Evolutionary conservation across 2,113 vertebrate species (phyloP).

Genomic region (Terrapene triunguis): DNA sequence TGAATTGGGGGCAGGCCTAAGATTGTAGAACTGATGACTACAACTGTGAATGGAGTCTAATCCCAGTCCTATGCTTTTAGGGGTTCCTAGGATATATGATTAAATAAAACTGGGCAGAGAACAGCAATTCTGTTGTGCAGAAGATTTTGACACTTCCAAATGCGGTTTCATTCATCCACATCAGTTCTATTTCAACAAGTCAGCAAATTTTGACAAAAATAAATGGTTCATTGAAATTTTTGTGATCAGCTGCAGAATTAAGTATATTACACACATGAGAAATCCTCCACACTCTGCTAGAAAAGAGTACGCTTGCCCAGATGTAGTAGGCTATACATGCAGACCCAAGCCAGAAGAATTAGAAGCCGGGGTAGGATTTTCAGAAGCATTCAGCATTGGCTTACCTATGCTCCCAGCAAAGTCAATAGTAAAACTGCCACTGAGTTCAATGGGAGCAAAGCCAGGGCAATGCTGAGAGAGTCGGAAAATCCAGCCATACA

Average conservation of each 20-base stretch:
- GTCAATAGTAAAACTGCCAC: background rate
- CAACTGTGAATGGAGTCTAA: background rate
- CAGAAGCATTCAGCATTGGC: background rate
- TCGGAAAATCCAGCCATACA: background rate
- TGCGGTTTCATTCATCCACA: no score
- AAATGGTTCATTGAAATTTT: fast-evolving
- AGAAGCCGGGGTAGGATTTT: background rate
- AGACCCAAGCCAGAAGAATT: background rate
- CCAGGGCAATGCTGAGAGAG: background rate
- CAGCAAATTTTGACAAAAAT: background rate
- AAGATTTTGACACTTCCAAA: no score
- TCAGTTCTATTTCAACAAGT: background rate
- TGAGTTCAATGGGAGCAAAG: background rate
- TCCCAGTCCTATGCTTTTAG: fast-evolving
- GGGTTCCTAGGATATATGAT: background rate
- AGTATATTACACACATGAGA: background rate
- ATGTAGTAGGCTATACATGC: constrained; percentile 4
- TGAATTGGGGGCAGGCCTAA: background rate
- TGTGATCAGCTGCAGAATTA: background rate
- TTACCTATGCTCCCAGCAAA: no score
- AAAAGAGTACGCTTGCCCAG: background rate
- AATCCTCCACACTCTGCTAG: background rate
- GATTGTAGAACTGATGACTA: background rate
- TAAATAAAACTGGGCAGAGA: background rate
- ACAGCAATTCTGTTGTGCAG: no score